Evolutionary conservation across 2,888 invertebrate species (phyloP).

Genomic region (Abrostola tripartita): DNA sequence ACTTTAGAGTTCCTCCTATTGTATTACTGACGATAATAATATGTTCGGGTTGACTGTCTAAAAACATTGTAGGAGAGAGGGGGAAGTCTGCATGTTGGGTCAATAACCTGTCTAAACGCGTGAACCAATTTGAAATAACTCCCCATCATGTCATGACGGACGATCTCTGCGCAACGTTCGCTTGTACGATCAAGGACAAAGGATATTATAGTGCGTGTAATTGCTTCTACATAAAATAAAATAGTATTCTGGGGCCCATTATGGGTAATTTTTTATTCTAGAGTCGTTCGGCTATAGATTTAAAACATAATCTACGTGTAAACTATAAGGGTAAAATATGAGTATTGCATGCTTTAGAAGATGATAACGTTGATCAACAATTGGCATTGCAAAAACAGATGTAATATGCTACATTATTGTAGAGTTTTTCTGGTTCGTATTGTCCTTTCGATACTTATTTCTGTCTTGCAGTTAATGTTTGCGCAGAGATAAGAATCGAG

Average conservation of each 20-base stretch:
- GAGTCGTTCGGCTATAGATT: neutral
- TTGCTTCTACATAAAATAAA: conserved; percentile 35
- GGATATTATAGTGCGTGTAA: conserved; percentile 53
- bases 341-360: too few relatives aligned
- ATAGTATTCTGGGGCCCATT: conserved; percentile 20
- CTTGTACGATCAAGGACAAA: conserved; percentile 58
- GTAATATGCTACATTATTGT: neutral
- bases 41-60: conserved; percentile 79
- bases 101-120: conserved; percentile 73
- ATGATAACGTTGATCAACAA: too few relatives aligned
- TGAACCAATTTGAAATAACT: conserved; percentile 81
- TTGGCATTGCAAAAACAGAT: neutral
- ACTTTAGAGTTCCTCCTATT: conserved; percentile 74
- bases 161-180: conserved; percentile 55
- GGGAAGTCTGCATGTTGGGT: conserved; percentile 72
- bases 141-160: conserved; percentile 65
- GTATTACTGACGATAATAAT: conserved; percentile 76
- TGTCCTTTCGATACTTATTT: conserved; percentile 57
- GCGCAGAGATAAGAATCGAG: conserved; percentile 70
- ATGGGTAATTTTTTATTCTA: conserved; percentile 18
- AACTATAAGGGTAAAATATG: too few relatives aligned
- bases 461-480: conserved; percentile 65
- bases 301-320: neutral
- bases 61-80: conserved; percentile 70
- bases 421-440: neutral